phyloP scores from a whole-genome alignment of 2,888 invertebrate genomes.

The Rhagophthalmus giganteus region DNA sequence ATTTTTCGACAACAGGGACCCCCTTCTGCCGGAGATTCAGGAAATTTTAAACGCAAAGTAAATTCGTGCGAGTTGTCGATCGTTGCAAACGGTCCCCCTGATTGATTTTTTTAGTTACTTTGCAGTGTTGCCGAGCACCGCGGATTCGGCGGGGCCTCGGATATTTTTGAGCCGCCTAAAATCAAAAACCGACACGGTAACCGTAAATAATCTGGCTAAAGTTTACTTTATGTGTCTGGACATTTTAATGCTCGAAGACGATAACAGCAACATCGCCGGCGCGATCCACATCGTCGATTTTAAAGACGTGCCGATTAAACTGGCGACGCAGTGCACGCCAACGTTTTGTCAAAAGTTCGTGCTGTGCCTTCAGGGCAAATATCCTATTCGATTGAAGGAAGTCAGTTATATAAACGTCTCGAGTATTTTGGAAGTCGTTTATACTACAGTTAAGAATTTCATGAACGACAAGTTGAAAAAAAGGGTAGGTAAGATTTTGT shows the following conservation, averaged over 20 bases:
- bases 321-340: constrained; percentile 57
- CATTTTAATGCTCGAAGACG: constrained; percentile 62
- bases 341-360: constrained; percentile 58
- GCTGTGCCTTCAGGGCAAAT: constrained; percentile 50
- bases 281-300: constrained; percentile 55
- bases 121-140: neutral
- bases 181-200: neutral
- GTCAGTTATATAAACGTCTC: constrained; percentile 48
- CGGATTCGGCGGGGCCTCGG: neutral
- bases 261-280: constrained; percentile 59
- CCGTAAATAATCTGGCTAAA: constrained; percentile 48
- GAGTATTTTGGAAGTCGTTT: constrained; percentile 3
- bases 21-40: constrained; percentile 42
- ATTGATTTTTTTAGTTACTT: neutral
- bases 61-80: constrained; percentile 9
- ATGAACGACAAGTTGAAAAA: neutral
- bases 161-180: neutral
- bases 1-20: constrained; percentile 59
- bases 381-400: constrained; percentile 62
- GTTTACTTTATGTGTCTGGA: constrained; percentile 60
- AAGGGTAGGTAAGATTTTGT: neutral
- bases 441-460: constrained; percentile 1
- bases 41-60: constrained; percentile 53
- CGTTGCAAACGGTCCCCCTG: neutral
- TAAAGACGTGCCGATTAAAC: neutral